A percentile compares a stretch with the other conserved stretches of the same genome.
Evolutionary conservation across 2,797 vertebrate species (phyloP).

Genomic region (Neosalanx taihuensis): DNA sequence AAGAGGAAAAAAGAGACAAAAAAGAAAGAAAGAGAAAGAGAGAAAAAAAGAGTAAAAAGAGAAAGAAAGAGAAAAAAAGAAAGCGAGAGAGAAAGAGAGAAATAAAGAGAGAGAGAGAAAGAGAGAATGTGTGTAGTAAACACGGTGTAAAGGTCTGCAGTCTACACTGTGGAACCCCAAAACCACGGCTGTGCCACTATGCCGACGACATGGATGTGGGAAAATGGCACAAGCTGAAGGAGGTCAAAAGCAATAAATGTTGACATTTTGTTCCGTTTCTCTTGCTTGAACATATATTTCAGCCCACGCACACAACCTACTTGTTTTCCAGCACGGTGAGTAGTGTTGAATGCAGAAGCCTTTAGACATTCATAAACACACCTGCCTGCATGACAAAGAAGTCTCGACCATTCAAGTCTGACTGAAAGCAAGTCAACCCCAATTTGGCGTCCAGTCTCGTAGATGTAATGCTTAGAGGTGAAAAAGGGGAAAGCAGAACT

Average conservation of each 20-base stretch:
- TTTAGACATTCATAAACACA: constrained; percentile 39
- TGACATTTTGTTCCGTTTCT: constrained; percentile 59
- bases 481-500: background rate
- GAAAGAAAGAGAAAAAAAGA: no score
- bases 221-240: constrained; percentile 50
- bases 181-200: constrained; percentile 54
- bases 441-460: background rate
- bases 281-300: constrained; percentile 51
- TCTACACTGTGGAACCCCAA: constrained; percentile 32
- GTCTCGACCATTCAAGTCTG: no score
- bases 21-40: no score
- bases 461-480: background rate
- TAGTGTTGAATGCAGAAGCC: constrained; percentile 34
- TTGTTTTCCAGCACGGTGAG: constrained; percentile 29
- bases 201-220: constrained; percentile 52
- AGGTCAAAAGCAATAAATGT: constrained; percentile 56
- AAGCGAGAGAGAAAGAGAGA: background rate
- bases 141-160: constrained; percentile 38
- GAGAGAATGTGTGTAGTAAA: background rate
- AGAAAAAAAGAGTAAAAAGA: background rate
- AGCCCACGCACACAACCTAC: constrained; percentile 57
- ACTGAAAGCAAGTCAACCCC: no score
- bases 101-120: no score
- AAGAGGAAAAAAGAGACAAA: no score
- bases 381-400: no score